Evolutionary conservation across 1,140 invertebrate species (phyloP).

Genomic region (Macrotrachela quadricornifera): DNA sequence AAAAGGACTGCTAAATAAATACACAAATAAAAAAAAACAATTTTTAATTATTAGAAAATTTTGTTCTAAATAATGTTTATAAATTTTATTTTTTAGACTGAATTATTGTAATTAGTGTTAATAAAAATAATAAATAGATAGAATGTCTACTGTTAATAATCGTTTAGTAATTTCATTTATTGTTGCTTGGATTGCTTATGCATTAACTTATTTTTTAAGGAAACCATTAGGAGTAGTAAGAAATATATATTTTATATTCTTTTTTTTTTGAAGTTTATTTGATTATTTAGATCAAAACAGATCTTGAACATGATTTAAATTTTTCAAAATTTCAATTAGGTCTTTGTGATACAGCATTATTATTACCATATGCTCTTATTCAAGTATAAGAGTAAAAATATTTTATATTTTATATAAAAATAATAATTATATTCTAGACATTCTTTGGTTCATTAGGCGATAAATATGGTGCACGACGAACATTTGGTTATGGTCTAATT

Average conservation of each 20-base stretch:
- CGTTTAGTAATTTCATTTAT: slow-evolving; percentile 22
- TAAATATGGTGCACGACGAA: slow-evolving; percentile 29
- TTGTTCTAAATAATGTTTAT: too few species aligned
- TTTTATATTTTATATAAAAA: not conserved
- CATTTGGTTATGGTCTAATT: slow-evolving; percentile 28
- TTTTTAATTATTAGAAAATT: too few species aligned
- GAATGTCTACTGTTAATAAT: slow-evolving; percentile 4
- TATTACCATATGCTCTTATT: slow-evolving; percentile 35
- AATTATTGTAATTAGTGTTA: too few species aligned
- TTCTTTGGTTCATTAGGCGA: slow-evolving; percentile 31
- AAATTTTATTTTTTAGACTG: too few species aligned
- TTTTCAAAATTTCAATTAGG: slow-evolving; percentile 26
- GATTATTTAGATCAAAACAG: slow-evolving; percentile 23
- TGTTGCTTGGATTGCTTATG: slow-evolving; percentile 32
- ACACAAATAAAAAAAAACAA: too few species aligned
- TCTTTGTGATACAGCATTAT: slow-evolving; percentile 32
- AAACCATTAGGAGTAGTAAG: slow-evolving; percentile 33
- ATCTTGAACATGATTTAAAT: slow-evolving; percentile 23
- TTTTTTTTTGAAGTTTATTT: slow-evolving; percentile 4
- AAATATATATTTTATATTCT: slow-evolving; percentile 2
- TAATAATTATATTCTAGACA: slow-evolving; percentile 17
- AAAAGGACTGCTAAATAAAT: too few species aligned
- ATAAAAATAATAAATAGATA: slow-evolving; percentile 7
- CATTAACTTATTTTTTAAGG: slow-evolving; percentile 30
- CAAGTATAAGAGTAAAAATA: slow-evolving; percentile 16